Base-by-base conservation (phyloP, 2,113 vertebrate genomes). In the Chaetodon trifascialis region DNA sequence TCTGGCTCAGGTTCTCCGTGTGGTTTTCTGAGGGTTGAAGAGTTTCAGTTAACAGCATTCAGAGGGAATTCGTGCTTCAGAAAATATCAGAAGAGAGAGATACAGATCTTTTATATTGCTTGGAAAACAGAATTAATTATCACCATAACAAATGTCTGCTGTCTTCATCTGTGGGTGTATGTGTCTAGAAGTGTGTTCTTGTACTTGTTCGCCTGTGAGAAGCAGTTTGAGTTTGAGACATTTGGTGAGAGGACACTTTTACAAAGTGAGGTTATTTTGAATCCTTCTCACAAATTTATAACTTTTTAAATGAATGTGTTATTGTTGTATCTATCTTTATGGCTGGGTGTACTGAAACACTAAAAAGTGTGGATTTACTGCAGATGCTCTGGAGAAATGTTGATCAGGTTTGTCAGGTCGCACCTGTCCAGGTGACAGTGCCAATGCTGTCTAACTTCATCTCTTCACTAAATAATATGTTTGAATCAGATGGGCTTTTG, bases 141-240 rank as follows among this genome's bases (percentile, higher is more conserved):
- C 91, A 87, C 85, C 83, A 69, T 52, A 77, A 90, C 90, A 91
- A 91, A 89, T 88, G 85, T 88, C 83, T 73, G 85, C 88, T 80
- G 87, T 78, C 82, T 82, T 68, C 54, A 5, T 84, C 82, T 79
- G 86, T 84, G 87, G 82, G 90, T 62, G 91, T 70, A 79, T 62
- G 89, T 87, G 80, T 87, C 83, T 55, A 70, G 54, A 49, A 54
- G 86, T 80, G 86, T 80, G 80, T 86, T 66, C 51, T 16, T 84
- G 86, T 79, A 62, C 65, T 68, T 79, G 56, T 71, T 58, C 51
- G 64, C 44, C 79, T 83, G 85, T 78, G 73, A 82, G 56, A 62
- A 19, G n/a, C 82, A 80, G 73, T 79, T 64, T 40, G 42, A 80
- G 55, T 66, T 67, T 82, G 38, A 72, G 68, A 73, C 76, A 74